These are phyloP conservation scores for Onychostruthus taczanowskii DNA, from an alignment of 2,113 vertebrate genomes.

Conservation along the genomic window DNA sequence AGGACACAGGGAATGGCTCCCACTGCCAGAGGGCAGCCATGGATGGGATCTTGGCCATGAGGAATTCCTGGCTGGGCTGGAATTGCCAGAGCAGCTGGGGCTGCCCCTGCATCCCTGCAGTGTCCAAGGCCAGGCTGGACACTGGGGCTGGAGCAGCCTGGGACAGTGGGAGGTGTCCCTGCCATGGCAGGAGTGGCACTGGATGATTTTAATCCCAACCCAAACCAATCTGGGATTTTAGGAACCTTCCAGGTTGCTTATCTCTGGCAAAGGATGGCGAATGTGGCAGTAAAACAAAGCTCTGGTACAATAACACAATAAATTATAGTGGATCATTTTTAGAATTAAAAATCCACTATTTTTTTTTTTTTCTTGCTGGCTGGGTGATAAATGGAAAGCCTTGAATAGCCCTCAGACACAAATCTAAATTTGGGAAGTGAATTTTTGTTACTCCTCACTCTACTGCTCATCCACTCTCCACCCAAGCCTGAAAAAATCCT, in stretches of 20 bases:
- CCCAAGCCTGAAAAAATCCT: neutral
- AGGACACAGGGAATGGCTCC: neutral
- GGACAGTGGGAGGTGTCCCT: neutral
- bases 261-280: neutral
- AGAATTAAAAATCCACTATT: neutral
- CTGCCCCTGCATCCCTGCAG: neutral
- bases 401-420: neutral
- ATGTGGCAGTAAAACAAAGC: neutral
- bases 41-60: neutral
- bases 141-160: neutral
- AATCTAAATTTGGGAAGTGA: neutral
- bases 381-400: neutral
- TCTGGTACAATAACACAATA: accelerated
- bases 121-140: neutral
- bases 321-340: neutral
- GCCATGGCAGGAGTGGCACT: neutral
- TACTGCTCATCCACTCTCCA: neutral
- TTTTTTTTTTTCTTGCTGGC: neutral
- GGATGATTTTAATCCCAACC: accelerated
- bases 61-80: neutral
- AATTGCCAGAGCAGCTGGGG: neutral
- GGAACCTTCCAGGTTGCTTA: neutral
- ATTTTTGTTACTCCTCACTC: neutral
- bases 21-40: accelerated
- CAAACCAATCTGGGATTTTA: neutral